phyloP scores from a whole-genome alignment of 2,797 vertebrate species.

The Zenarchopterus dispar region DNA sequence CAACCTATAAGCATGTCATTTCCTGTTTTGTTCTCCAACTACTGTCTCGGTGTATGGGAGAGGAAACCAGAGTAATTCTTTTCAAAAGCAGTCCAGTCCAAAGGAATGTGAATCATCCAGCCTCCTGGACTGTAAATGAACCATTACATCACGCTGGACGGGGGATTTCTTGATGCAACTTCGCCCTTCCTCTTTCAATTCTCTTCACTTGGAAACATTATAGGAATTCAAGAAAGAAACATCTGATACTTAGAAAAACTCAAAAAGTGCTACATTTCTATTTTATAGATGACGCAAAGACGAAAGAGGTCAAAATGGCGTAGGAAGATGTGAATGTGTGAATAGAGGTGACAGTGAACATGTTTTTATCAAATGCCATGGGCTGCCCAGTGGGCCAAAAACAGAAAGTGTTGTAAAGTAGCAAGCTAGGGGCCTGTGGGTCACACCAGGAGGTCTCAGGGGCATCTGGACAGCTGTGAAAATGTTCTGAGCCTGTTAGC shows the following conservation, averaged over 20 bases:
- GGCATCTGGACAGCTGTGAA: constrained; percentile 44
- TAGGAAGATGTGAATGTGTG: constrained; percentile 36
- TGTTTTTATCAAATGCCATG: constrained; percentile 55
- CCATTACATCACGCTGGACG: constrained; percentile 61
- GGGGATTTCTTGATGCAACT: constrained; percentile 54
- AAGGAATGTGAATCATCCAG: constrained; percentile 64
- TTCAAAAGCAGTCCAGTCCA: constrained; percentile 46
- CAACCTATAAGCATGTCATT: constrained; percentile 34
- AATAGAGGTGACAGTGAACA: constrained; percentile 56
- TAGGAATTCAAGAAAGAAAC: constrained; percentile 35
- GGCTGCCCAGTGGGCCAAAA: constrained; percentile 52
- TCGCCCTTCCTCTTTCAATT: constrained; percentile 56
- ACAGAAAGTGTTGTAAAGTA: constrained; percentile 35
- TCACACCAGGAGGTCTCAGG: constrained; percentile 32
- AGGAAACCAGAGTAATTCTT: constrained; percentile 69
- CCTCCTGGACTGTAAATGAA: constrained; percentile 55
- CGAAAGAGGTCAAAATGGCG: constrained; percentile 19
- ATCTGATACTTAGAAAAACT: constrained; percentile 13
- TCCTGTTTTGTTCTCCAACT: constrained; percentile 67
- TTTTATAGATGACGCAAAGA: constrained; percentile 9
- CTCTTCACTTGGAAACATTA: constrained; percentile 48
- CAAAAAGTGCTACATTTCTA: background rate
- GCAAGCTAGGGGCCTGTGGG: constrained; percentile 40
- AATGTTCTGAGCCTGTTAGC: constrained; percentile 23
- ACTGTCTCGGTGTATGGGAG: constrained; percentile 52